Percentiles rank a stretch among this genome's conserved stretches.
These are phyloP conservation scores for Rhagonycha lutea DNA, from an alignment of 2,888 invertebrate species.

Conservation along the genomic window DNA sequence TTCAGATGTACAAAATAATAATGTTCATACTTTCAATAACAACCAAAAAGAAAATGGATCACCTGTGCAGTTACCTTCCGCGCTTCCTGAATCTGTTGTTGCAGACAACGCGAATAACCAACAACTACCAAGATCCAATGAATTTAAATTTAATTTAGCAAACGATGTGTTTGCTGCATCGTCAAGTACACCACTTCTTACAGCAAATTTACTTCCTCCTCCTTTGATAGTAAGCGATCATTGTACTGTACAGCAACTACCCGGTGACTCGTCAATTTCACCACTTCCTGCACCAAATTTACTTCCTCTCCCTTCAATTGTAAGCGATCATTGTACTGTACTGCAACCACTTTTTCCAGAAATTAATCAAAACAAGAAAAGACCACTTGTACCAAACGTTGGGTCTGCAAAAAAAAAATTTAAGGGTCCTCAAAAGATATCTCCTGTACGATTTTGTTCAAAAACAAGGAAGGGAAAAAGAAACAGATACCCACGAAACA, in stretches of 20 bases:
- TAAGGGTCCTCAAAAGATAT: background rate
- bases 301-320: too few relatives aligned
- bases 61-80: background rate
- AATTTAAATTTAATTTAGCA: background rate
- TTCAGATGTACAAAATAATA: background rate
- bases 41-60: background rate
- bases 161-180: background rate
- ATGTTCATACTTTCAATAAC: too few relatives aligned
- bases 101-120: background rate
- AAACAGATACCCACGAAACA: background rate
- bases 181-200: background rate
- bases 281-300: too few relatives aligned
- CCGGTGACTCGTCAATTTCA: too few relatives aligned
- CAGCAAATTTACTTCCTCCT: too few relatives aligned
- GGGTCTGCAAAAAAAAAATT: background rate
- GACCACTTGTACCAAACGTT: background rate
- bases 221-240: too few relatives aligned
- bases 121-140: background rate
- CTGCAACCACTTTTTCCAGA: too few relatives aligned
- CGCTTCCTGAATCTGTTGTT: background rate
- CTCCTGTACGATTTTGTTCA: background rate
- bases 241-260: too few relatives aligned
- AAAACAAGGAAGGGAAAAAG: background rate
- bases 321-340: too few relatives aligned
- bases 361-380: too few relatives aligned